Percentiles rank a stretch among this genome's conserved stretches.
Evolutionary conservation across 2,113 vertebrate species (phyloP).

Genomic region (Podarcis muralis): DNA sequence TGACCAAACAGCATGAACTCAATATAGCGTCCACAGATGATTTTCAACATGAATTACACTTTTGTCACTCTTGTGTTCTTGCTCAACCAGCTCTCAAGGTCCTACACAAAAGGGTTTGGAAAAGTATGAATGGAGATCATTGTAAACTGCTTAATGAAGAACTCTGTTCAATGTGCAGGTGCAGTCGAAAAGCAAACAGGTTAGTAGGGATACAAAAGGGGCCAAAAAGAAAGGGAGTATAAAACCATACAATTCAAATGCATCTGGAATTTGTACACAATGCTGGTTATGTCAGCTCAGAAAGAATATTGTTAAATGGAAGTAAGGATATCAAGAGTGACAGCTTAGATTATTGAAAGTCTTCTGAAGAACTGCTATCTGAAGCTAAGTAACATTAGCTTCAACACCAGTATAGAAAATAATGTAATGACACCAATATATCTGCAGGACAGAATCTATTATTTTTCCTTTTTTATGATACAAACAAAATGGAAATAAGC

Average conservation of each 20-base stretch:
- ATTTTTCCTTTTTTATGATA: background rate
- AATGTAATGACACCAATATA: background rate
- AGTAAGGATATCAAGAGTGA: background rate
- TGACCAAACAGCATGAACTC: background rate
- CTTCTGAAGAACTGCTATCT: background rate
- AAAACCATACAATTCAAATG: background rate
- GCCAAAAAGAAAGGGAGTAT: background rate
- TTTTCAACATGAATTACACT: background rate
- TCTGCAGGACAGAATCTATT: background rate
- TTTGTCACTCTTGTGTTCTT: background rate
- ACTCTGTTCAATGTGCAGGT: conserved; percentile 5
- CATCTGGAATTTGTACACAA: background rate
- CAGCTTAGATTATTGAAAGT: background rate
- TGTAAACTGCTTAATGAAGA: background rate
- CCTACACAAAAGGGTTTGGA: conserved; percentile 5
- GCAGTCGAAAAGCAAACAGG: background rate
- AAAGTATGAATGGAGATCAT: background rate
- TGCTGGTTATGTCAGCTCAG: background rate
- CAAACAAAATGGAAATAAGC: background rate
- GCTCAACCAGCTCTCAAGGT: background rate
- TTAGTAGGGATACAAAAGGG: background rate
- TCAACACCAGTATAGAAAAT: background rate
- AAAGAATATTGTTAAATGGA: background rate
- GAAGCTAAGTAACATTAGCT: background rate
- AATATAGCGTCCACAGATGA: background rate